Percentiles rank a stretch among this genome's conserved stretches.
Evolutionary conservation across 2,113 vertebrate genomes (phyloP).

Genomic region (Dendropsophus ebraccatus): DNA sequence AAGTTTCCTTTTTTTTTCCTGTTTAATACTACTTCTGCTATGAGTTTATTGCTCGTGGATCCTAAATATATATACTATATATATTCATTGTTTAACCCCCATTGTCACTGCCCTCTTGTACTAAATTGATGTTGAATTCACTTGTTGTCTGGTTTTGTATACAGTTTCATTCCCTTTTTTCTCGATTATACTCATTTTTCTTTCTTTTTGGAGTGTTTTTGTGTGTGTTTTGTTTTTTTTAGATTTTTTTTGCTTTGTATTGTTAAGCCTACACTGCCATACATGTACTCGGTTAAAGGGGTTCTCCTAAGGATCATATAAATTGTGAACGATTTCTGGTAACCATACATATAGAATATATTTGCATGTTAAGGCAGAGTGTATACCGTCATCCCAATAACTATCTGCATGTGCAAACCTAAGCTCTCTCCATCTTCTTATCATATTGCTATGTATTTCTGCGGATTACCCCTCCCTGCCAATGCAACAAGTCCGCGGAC

Average conservation of each 20-base stretch:
- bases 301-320: neutral
- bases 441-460: neutral
- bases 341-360: neutral
- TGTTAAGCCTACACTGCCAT: constrained; percentile 1
- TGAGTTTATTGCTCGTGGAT: neutral
- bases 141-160: constrained; percentile 24
- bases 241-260: neutral
- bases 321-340: too few relatives aligned
- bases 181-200: neutral
- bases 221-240: neutral
- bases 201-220: neutral
- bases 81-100: neutral
- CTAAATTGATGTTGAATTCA: neutral
- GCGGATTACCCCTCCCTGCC: neutral
- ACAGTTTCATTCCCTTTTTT: constrained; percentile 23
- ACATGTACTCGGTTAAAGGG: neutral
- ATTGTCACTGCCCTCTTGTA: neutral
- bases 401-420: neutral
- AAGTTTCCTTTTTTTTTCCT: neutral
- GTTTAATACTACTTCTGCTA: neutral
- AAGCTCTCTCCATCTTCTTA: neutral
- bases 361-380: neutral
- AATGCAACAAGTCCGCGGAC: neutral
- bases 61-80: neutral
- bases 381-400: neutral